Base-by-base conservation (phyloP, 2,888 invertebrate genomes). In the Drosophila prolongata region DNA sequence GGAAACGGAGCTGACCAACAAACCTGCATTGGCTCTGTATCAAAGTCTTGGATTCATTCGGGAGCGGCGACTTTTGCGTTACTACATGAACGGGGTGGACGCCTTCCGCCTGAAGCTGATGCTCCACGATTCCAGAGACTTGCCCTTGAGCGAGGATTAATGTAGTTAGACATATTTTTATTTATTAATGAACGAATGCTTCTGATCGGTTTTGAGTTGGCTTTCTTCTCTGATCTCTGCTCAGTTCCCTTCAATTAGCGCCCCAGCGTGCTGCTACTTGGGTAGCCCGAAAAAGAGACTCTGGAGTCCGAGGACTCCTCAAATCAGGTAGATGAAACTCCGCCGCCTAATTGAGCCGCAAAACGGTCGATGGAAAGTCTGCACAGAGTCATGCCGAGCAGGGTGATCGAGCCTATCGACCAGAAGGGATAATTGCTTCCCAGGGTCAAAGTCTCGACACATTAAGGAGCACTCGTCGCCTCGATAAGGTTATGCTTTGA, bases 51-150 rank as follows among this genome's bases (percentile, higher is more conserved):
- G 99, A 52, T 99, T 99, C 94, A 98, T 99, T 65, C 94, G 99
- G 77, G 99, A 99, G 93, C 98, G 99, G 93, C 95, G 99, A 92
- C 95, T 99, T 90, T 98, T 98, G 94, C 95, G 99, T 90, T 99
- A 99, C 93, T 99, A 99, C 93, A 94, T 99, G 89, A 99, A 99
- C 93, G 99, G 99, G 85, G 98, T 98, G 78, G 99, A 99, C 94
- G 99, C 99, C 89, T 94, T 98, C 91, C 95, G 98, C 92, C 95
- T 99, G 87, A 98, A 98, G 93, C 94, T 98, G 77, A 97, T 97
- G 97, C 95, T 98, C 90, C 96, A 97, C 1, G 40, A 54, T 24
- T 42, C 47, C 10, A 8, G 14, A 1, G 9, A 16, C 3, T 13
- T 11, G 11, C 19, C 9, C 19, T 24, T 27, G 13, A 64, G 27